Base-by-base conservation (phyloP, 2,113 vertebrate genomes). In the Vanacampus margaritifer region DNA sequence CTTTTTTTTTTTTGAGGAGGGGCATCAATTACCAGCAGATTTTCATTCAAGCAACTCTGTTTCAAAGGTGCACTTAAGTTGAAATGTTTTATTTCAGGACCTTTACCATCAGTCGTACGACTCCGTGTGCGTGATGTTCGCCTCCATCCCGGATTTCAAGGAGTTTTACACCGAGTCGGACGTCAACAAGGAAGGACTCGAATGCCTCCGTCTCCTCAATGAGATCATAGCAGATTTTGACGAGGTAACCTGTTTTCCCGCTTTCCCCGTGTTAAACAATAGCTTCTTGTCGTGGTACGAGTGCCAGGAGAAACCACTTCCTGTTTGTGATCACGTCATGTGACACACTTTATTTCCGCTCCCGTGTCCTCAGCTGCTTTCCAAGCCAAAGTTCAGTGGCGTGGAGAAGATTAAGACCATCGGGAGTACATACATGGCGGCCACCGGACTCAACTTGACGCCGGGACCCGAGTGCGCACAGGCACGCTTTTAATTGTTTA, bases 321-420 rank as follows among this genome's bases (percentile, higher is more conserved):
- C 56, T 68, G 3, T 65, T 67, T n/a, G 5, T 0, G 32, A 48
- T 32, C 17, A 0, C 32, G 24, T 28, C 39, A 23, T 45, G 36
- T 63, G 10, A 32, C 45, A 3, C 36, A 1, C 46, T 50, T 50
- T 50, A 14, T 6, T 24, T 23, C 35, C 39, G 28, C 46, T 32
- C 28, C 4, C 69, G 24, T 68, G 6, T 61, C 65, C n/a, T 50
- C 90, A 98, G 96, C 85, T 98, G 78, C 78, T 98, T 75, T 98
- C 96, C 67, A 98, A 98, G 82, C 96, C 96, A 0, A 99, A 98
- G 80, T 99, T 98, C 90, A 98, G 96, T 26, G 96, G 96, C 0
- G 96, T 99, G 78, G 97, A 99, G 86, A 99, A 99, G 88, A 99
- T 99, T 85, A 99, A 99, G 90, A 99, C 97, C 72, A 99, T 99